Evolutionary conservation across 2,797 vertebrate species (phyloP), one percentile per base, ranked within the genome.

Genomic region (Nothura maculosa): DNA sequence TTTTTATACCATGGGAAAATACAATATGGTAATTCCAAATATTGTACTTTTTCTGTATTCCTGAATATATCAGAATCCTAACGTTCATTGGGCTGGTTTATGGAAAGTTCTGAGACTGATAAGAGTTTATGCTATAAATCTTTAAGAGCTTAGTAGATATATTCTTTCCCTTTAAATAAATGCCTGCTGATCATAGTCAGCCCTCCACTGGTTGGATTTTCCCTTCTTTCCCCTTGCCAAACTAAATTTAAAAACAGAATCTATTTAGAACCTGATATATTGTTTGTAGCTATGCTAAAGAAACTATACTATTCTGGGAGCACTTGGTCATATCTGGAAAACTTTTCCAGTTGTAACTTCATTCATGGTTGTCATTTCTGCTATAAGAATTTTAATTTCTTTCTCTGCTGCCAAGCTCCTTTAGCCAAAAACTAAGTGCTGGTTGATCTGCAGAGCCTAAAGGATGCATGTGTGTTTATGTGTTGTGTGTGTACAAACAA

Each of bases 241-340:
- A 47, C 21, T 34, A 55, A 60, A 42, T 25, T 83, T 89, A n/a
- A 73, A 91, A 91, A 85, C 20, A 74, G 60, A 74, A 86, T 15
- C 18, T 74, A 13, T 72, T 66, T 55, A 72, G 78, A 85, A n/a
- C 42, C 87, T 27, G 42, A 72, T 52, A 54, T 52, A 38, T 70
- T 89, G 21, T 68, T 91, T 45, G 12, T 80, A 87, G 78, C 58
- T 86, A 40, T 85, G 52, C 86, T 84, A 88, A 72, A 91, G 63
- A 81, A 90, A 55, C 21, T 55, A n/a, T 64, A 55, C 67, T 79
- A 74, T 93, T 84, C 70, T 86, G 78, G 48, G 54, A 93, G 25
- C 22, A 55, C 14, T 72, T 24, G n/a, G 38, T 13, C 68, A 88
- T 83, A 70, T 87, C 75, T 78, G 80, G 54, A 54, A 27, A 85